Evolutionary conservation across 2,113 vertebrate species (phyloP), one percentile per base, ranked within the genome.

Genomic region (Silurus glanis): DNA sequence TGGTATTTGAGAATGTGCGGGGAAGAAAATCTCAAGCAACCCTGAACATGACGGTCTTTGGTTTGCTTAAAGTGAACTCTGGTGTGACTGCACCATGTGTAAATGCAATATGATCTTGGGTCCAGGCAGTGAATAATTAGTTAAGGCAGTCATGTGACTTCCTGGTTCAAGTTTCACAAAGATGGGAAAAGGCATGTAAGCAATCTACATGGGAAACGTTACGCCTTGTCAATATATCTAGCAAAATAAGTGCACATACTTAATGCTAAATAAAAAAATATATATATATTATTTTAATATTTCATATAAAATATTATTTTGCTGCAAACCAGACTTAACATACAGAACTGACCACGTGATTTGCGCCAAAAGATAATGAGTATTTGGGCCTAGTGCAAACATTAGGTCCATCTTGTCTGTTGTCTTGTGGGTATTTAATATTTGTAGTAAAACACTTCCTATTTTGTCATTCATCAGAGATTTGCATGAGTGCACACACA

Each of bases 91-190:
- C 19, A 51, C 71, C 19, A 51, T 6, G 45, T 55, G 51, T 55
- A 28, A 78, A 78, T 56, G 75, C 53, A 79, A 79, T 28, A 58
- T 58, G 75, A 79, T 79, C 53, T 16, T 28, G 14, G 53, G n/a
- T 6, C 53, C 51, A 25, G 75, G n/a, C n/a, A 5, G n/a, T 21
- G 16, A 79, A 79, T 79, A 28, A 79, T 56, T 79, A 58, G 75
- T 56, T 56, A 56, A 56, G 13, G 6, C 4, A 28, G 75, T 79
- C 53, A 79, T 79, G 75, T 28, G 75, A 79, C 53, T 79, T 56
- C 13, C 74, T 9, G 53, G 53, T 17, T 58, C 23, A 79, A 9
- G 53, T 56, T 79, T 56, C 53, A 17, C 51, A 58, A 79, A 4
- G n/a, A 56, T 76, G 28, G 3, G 75, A 55, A 79, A 58, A 56